These are phyloP conservation scores for Pseudomyrmex concolor DNA, from an alignment of 1,140 invertebrate species.

Conservation along the genomic window DNA sequence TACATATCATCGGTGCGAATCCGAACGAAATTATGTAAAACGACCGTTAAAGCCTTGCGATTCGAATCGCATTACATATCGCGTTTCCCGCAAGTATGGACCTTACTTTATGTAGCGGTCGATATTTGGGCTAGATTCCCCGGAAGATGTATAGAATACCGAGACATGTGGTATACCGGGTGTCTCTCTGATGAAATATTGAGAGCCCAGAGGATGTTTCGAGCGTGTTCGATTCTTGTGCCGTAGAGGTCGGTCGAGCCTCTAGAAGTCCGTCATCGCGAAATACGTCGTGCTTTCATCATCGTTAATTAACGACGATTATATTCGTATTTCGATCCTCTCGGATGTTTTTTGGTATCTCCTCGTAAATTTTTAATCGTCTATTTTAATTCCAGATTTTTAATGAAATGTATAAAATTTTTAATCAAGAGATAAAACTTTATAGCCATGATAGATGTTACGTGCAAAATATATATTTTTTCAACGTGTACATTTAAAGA, in stretches of 20 bases:
- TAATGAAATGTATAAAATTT: background rate
- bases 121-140: constrained; percentile 60
- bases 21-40: constrained; percentile 27
- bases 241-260: constrained; percentile 10
- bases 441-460: too few relatives aligned
- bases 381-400: background rate
- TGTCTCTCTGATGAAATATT: constrained; percentile 51
- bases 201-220: constrained; percentile 22
- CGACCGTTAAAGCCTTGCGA: constrained; percentile 5
- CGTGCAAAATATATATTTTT: too few relatives aligned
- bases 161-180: constrained; percentile 40
- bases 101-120: constrained; percentile 44
- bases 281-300: background rate
- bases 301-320: background rate
- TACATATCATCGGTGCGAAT: background rate
- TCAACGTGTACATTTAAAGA: too few relatives aligned
- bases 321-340: background rate
- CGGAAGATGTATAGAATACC: constrained; percentile 35
- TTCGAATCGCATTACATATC: constrained; percentile 42
- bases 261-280: constrained; percentile 16
- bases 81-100: constrained; percentile 9
- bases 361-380: background rate
- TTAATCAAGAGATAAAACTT: too few relatives aligned
- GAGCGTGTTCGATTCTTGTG: constrained; percentile 25
- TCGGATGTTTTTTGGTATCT: background rate